Conservation (phyloP, 2,113 vertebrate species). For the Gymnarchus niloticus region DNA sequence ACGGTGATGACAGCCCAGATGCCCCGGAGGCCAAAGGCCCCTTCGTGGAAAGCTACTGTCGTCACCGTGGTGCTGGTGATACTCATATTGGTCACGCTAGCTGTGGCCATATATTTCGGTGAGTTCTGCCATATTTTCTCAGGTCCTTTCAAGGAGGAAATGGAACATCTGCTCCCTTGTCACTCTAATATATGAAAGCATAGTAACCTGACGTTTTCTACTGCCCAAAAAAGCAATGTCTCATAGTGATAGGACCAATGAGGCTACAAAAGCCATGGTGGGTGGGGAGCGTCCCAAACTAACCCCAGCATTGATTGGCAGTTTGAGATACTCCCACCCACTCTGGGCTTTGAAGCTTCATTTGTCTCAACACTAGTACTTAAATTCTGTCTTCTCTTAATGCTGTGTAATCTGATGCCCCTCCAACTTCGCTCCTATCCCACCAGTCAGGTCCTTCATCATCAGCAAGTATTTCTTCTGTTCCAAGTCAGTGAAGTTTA, state of each 20-base stretch:
- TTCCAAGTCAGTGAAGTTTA: slow-evolving; percentile 64
- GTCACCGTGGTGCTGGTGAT: slow-evolving; percentile 48
- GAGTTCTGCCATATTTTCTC: slow-evolving; percentile 33
- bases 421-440: not conserved
- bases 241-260: not conserved
- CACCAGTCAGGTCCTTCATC: slow-evolving; percentile 67
- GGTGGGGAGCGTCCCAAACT: too few relatives aligned
- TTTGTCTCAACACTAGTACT: too few relatives aligned
- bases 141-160: not conserved
- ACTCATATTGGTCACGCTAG: slow-evolving; percentile 50
- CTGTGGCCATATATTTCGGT: slow-evolving; percentile 56
- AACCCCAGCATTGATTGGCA: too few relatives aligned
- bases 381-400: too few relatives aligned
- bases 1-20: slow-evolving; percentile 51
- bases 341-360: too few relatives aligned
- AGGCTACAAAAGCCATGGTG: too few relatives aligned
- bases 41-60: slow-evolving; percentile 38
- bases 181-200: not conserved
- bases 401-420: not conserved
- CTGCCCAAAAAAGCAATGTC: not conserved
- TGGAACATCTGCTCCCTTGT: not conserved
- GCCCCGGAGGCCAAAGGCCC: slow-evolving; percentile 24
- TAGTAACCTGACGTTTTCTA: not conserved
- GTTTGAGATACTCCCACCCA: too few relatives aligned
- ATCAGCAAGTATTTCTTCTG: slow-evolving; percentile 79